These are phyloP conservation scores for Amorpha juglandis DNA, from an alignment of 2,888 invertebrate genomes.

Conservation along the genomic window DNA sequence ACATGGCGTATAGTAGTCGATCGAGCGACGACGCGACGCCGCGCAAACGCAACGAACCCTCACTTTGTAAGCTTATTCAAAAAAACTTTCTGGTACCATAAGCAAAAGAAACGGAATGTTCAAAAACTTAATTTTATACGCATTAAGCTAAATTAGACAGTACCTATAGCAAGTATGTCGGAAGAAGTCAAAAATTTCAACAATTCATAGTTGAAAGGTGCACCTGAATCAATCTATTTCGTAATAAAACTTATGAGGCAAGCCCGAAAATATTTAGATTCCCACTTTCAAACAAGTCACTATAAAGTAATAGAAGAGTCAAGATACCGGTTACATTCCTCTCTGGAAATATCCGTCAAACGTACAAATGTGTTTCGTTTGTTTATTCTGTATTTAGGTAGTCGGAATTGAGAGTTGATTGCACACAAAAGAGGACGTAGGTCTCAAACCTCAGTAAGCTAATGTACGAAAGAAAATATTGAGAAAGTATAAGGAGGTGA, in stretches of 20 bases:
- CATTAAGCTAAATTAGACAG: no score
- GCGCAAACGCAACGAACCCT: not conserved
- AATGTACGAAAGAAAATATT: slow-evolving; percentile 12
- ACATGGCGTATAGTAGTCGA: slow-evolving; percentile 29
- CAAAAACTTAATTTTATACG: not conserved
- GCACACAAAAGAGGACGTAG: not conserved
- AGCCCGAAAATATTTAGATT: slow-evolving; percentile 29
- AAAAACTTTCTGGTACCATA: not conserved
- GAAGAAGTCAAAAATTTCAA: not conserved
- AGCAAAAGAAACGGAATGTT: not conserved
- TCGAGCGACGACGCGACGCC: not conserved
- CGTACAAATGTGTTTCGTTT: slow-evolving; percentile 40
- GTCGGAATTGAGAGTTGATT: not conserved
- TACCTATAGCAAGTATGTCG: not conserved
- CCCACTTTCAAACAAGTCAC: slow-evolving; percentile 38
- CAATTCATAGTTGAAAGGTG: not conserved
- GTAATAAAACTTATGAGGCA: slow-evolving; percentile 24
- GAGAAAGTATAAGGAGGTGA: slow-evolving; percentile 35
- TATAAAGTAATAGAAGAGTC: slow-evolving; percentile 42
- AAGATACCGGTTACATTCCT: slow-evolving; percentile 51
- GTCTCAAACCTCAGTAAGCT: not conserved
- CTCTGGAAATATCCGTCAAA: slow-evolving; percentile 42
- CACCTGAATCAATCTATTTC: slow-evolving; percentile 19
- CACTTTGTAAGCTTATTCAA: slow-evolving; percentile 2
- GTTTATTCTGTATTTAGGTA: slow-evolving; percentile 39